A percentile compares a stretch with the other conserved stretches of the same genome.
phyloP scores from a whole-genome alignment of 2,888 invertebrate genomes.

The Nowickia ferox region DNA sequence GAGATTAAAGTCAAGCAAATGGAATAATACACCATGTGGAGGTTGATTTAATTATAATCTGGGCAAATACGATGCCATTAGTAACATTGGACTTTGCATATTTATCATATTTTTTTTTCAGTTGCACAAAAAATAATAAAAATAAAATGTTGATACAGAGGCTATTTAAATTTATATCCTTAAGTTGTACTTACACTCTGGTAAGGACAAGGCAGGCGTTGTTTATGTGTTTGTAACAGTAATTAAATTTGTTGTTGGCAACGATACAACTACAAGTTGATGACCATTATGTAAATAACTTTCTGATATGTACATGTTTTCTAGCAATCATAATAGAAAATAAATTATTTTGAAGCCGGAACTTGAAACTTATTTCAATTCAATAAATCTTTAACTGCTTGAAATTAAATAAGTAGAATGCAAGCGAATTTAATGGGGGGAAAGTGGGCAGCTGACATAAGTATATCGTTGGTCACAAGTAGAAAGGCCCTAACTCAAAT shows the following conservation, averaged over 20 bases:
- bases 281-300: neutral
- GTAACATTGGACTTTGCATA: neutral
- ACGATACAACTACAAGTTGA: neutral
- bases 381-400: neutral
- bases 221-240: neutral
- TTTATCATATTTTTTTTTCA: neutral
- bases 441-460: neutral
- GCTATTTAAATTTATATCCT: conserved; percentile 30
- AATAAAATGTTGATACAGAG: conserved; percentile 5
- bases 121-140: neutral
- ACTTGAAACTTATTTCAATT: conserved; percentile 10
- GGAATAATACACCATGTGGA: neutral
- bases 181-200: neutral
- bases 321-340: conserved; percentile 7
- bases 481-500: too few relatives aligned
- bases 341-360: neutral
- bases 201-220: neutral
- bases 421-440: neutral
- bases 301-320: neutral
- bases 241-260: conserved; percentile 38
- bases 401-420: conserved; percentile 1
- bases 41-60: conserved; percentile 48
- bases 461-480: too few relatives aligned
- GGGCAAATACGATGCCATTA: neutral
- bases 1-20: conserved; percentile 27